Conservation (phyloP, 2,888 invertebrate genomes). For the Amitus sp. region DNA sequence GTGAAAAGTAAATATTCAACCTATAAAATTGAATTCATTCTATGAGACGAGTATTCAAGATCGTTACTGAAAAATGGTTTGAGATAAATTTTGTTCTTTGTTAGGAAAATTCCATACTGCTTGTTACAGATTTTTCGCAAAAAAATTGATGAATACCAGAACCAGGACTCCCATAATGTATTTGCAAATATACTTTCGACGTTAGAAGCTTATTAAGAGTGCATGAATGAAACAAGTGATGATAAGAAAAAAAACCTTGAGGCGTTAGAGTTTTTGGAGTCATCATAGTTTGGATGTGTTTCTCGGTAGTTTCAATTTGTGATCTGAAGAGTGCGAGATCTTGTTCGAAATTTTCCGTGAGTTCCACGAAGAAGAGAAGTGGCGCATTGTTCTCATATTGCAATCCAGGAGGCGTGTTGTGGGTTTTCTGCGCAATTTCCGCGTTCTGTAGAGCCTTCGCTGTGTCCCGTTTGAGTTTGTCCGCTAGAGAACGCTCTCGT, state of each 20-base stretch:
- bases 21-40: no score
- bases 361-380: slow-evolving; percentile 75
- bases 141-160: no score
- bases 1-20: no score
- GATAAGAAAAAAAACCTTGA: slow-evolving; percentile 67
- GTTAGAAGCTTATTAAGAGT: no score
- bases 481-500: slow-evolving; percentile 71
- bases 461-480: slow-evolving; percentile 78
- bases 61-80: no score
- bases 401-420: slow-evolving; percentile 78
- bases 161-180: no score
- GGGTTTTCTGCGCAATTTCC: slow-evolving; percentile 82
- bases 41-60: no score
- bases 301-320: slow-evolving; percentile 79
- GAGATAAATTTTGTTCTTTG: no score
- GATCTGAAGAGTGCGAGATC: slow-evolving; percentile 76
- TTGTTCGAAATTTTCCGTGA: slow-evolving; percentile 77
- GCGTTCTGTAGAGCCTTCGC: slow-evolving; percentile 77
- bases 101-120: no score
- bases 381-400: slow-evolving; percentile 82
- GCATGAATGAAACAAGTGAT: no score
- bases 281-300: slow-evolving; percentile 75
- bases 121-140: no score
- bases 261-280: slow-evolving; percentile 74
- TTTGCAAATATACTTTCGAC: slow-evolving; percentile 4